phyloP scores from a whole-genome alignment of 2,888 invertebrate genomes.

The Philereme transversata region DNA sequence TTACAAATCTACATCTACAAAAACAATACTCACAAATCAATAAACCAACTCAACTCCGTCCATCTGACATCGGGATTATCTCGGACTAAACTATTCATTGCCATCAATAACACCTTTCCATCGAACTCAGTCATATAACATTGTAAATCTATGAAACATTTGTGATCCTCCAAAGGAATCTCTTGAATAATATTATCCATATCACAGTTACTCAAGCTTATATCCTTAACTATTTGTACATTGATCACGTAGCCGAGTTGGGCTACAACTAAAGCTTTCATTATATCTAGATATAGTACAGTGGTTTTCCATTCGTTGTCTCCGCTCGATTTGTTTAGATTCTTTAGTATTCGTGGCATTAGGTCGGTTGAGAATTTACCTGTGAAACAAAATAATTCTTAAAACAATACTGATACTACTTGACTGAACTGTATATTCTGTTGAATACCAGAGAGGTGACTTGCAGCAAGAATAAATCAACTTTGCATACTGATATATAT shows the following conservation, averaged over 20 bases:
- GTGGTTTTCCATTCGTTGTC: slow-evolving; percentile 71
- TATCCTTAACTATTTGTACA: slow-evolving; percentile 76
- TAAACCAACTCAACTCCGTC: slow-evolving; percentile 88
- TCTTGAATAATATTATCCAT: slow-evolving; percentile 64
- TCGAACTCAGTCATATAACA: slow-evolving; percentile 84
- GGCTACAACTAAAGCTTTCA: slow-evolving; percentile 66
- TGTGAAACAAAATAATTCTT: slow-evolving; percentile 46
- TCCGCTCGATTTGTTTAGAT: slow-evolving; percentile 61
- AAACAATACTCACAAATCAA: slow-evolving; percentile 82
- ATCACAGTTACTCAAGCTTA: slow-evolving; percentile 66
- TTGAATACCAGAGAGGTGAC: too few species aligned
- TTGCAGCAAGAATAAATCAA: too few species aligned
- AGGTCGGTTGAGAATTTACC: slow-evolving; percentile 74
- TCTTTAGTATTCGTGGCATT: slow-evolving; percentile 61
- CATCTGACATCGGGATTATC: slow-evolving; percentile 86
- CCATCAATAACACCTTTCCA: slow-evolving; percentile 82
- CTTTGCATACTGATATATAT: too few species aligned
- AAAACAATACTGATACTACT: background rate
- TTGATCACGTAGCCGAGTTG: slow-evolving; percentile 72
- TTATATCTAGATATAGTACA: slow-evolving; percentile 67
- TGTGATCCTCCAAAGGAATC: slow-evolving; percentile 61
- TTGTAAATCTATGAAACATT: slow-evolving; percentile 79
- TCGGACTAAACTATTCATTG: slow-evolving; percentile 85
- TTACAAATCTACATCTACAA: too few species aligned
- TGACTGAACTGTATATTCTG: too few species aligned